Conservation (phyloP, 2,113 vertebrate genomes). For the Dipodomys spectabilis region DNA sequence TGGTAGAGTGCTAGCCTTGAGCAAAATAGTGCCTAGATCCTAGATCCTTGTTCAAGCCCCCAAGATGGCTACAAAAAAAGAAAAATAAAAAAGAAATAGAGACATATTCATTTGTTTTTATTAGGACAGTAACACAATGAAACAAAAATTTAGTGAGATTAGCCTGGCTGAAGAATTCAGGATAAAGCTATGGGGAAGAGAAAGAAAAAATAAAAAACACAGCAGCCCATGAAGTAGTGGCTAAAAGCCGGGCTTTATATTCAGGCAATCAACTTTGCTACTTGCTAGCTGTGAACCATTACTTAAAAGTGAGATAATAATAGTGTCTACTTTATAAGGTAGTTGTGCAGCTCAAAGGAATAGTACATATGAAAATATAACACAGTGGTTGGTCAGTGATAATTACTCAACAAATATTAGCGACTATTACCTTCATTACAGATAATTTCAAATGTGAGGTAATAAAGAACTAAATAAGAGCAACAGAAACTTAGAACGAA, state of each 20-base stretch:
- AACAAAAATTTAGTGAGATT: slow-evolving; percentile 45
- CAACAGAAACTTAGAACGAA: no score
- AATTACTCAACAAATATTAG: neutral
- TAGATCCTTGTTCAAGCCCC: no score
- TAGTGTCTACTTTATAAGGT: slow-evolving; percentile 18
- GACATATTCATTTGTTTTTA: neutral
- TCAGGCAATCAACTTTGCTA: neutral
- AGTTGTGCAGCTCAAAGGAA: slow-evolving; percentile 23
- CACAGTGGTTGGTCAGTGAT: neutral
- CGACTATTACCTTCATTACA: no score
- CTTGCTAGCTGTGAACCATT: neutral
- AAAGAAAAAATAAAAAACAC: slow-evolving; percentile 43
- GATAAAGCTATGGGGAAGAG: neutral
- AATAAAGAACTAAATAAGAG: no score
- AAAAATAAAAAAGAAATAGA: no score
- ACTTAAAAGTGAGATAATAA: neutral
- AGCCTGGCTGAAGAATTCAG: slow-evolving; percentile 46
- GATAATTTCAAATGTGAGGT: no score
- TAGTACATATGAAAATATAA: slow-evolving; percentile 35
- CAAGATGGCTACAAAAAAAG: no score
- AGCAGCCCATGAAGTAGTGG: slow-evolving; percentile 8
- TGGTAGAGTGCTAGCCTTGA: no score
- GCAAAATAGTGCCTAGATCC: no score
- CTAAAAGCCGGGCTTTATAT: neutral
- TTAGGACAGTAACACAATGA: neutral